phyloP scores from a whole-genome alignment of 2,113 vertebrate genomes.

The Baryphthengus martii region DNA sequence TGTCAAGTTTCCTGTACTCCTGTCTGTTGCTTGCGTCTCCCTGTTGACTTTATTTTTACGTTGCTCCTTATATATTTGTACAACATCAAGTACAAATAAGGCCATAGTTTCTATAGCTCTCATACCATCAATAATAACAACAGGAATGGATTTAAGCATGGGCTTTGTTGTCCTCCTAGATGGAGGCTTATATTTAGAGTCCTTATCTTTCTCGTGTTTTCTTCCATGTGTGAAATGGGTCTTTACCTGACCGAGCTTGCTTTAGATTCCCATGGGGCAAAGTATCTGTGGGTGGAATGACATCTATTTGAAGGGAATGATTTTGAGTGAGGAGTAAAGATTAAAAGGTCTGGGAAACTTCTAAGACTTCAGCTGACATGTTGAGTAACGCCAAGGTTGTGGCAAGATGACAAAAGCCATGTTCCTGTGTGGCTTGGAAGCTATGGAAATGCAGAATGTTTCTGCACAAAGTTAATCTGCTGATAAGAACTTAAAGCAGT shows the following conservation, averaged over 20 bases:
- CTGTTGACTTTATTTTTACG: not conserved
- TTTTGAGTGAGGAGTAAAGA: not conserved
- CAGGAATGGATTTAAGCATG: not conserved
- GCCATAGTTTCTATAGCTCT: not conserved
- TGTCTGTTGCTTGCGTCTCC: not conserved
- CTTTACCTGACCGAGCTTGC: not conserved
- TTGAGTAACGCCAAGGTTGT: not conserved
- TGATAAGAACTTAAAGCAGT: constrained; percentile 47
- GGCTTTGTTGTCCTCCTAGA: not conserved
- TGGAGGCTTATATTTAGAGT: not conserved
- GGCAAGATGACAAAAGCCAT: not conserved
- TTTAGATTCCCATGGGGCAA: not conserved
- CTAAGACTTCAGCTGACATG: not conserved
- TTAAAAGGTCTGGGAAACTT: constrained; percentile 43
- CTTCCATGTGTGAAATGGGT: not conserved
- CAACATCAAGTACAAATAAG: not conserved
- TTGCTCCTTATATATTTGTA: not conserved
- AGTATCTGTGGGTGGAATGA: not conserved
- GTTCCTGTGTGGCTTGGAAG: constrained; percentile 3
- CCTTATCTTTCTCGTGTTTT: constrained; percentile 2
- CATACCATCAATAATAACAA: not conserved
- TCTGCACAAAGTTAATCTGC: constrained; percentile 27
- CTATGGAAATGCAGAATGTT: constrained; percentile 17
- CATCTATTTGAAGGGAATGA: not conserved
- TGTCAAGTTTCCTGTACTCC: not conserved